Evolutionary conservation across 2,888 invertebrate species (phyloP), one percentile per base, ranked within the genome.

Genomic region (Torymus auratus): DNA sequence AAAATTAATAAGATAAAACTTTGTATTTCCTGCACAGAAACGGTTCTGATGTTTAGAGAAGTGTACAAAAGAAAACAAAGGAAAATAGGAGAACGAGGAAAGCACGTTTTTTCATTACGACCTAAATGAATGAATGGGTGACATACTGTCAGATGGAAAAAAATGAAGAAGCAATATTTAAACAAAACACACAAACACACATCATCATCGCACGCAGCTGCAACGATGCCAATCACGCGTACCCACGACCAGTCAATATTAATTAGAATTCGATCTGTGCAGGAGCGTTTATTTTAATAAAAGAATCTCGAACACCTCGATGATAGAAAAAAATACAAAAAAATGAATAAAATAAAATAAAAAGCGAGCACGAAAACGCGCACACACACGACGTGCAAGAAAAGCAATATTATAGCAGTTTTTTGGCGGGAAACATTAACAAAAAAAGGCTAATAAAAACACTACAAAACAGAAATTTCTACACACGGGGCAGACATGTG

Each of bases 221-320:
- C 68, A 79, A 74, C 50, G 55, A 77, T 80, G 67, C 72, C 55
- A 73, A 62, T 81, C 60, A 41, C 23, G 69, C 79, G 23, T 53
- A 76, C 14, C 70, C 80, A 72, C 72, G 65, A 68, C 53, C 60
- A 82, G 82, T 82, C 82, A 82, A 82, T 82, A 82, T 82, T 65
- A 58, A 74, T 77, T 56, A 68, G 69, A 76, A 76, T 73, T 41
- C 50, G 52, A 69, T 72, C 76, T 79, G 79, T 82, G 82, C 82
- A 82, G 78, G 73, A 65, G 41, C 14, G 20, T 75, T 81, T 81
- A 78, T 82, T 82, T 82, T 72, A 82, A 68, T 68, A 78, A 64
- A 70, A 68, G 17, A 58, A 71, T 64, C 60, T 75, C 52, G 41
- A 76, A 72, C 60, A 80, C 61, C 67, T 68, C 14, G 41, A 81